These are phyloP conservation scores for Lymantria monacha DNA, from an alignment of 2,888 invertebrate genomes.

Conservation along the genomic window DNA sequence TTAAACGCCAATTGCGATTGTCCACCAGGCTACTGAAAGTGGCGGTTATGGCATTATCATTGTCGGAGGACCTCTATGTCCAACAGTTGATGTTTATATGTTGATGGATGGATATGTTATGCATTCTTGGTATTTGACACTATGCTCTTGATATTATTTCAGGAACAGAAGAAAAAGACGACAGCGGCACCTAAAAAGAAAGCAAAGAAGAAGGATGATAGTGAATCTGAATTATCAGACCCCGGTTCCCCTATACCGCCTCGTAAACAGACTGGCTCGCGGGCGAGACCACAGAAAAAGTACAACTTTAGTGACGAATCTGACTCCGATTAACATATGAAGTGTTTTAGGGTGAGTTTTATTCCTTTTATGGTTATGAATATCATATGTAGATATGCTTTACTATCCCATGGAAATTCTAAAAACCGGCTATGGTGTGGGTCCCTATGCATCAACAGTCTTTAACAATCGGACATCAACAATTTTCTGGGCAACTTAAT, in stretches of 20 bases:
- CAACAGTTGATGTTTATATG: too few relatives aligned
- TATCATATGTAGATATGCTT: too few relatives aligned
- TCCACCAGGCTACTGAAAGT: too few relatives aligned
- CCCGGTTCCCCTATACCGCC: slow-evolving; percentile 18
- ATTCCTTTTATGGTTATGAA: neutral
- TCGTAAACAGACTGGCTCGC: slow-evolving; percentile 26
- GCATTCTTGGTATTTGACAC: too few relatives aligned
- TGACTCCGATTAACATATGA: slow-evolving; percentile 49
- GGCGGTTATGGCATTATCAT: too few relatives aligned
- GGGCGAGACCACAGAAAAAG: slow-evolving; percentile 56
- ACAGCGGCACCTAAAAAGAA: slow-evolving; percentile 62
- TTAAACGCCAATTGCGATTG: too few relatives aligned
- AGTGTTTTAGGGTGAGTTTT: slow-evolving; percentile 1
- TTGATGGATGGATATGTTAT: too few relatives aligned
- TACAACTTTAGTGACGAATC: slow-evolving; percentile 69
- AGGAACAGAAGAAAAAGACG: slow-evolving; percentile 63
- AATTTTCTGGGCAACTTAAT: too few relatives aligned
- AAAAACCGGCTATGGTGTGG: neutral
- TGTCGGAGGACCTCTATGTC: too few relatives aligned
- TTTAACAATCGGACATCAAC: too few relatives aligned
- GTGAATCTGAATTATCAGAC: slow-evolving; percentile 55
- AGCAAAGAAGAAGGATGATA: slow-evolving; percentile 55
- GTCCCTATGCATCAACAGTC: too few relatives aligned
- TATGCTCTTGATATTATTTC: neutral
- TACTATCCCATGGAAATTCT: neutral